A percentile compares a stretch with the other conserved stretches of the same genome.
Conservation (phyloP, 2,113 vertebrate species). For the Hassar affinis region DNA sequence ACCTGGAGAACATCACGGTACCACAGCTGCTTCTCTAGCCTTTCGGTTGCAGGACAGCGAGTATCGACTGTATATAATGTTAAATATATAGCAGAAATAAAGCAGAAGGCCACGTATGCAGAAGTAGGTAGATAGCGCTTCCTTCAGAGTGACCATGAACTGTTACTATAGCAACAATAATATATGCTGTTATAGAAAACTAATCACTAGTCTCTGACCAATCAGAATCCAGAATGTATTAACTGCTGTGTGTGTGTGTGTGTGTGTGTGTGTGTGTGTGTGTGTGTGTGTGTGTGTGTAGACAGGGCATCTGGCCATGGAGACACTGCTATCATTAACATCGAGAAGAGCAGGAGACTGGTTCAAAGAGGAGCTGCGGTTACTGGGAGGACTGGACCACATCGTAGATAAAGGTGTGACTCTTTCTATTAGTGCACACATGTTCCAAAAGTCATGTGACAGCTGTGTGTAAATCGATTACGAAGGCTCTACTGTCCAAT, state of each 20-base stretch:
- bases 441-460: too few species aligned
- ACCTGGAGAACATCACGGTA: constrained; percentile 98
- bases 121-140: too few species aligned
- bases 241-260: too few species aligned
- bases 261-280: background rate
- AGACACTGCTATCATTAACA: constrained; percentile 91
- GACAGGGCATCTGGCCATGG: constrained; percentile 98
- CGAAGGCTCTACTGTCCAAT: too few species aligned
- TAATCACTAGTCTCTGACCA: background rate
- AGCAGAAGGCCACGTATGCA: too few species aligned
- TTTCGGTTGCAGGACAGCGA: background rate
- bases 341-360: constrained; percentile 97
- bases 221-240: background rate
- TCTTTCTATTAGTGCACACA: too few species aligned
- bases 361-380: constrained; percentile 97
- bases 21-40: background rate
- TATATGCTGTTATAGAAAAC: background rate
- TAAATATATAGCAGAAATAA: too few species aligned
- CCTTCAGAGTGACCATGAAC: background rate
- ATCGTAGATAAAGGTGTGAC: constrained; percentile 97
- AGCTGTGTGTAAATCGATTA: too few species aligned
- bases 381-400: constrained; percentile 96
- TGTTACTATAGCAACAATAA: background rate
- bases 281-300: constrained; percentile 58
- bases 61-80: too few species aligned